Conservation (phyloP, 2,888 invertebrate genomes). For the Pyrrhosoma nymphula region DNA sequence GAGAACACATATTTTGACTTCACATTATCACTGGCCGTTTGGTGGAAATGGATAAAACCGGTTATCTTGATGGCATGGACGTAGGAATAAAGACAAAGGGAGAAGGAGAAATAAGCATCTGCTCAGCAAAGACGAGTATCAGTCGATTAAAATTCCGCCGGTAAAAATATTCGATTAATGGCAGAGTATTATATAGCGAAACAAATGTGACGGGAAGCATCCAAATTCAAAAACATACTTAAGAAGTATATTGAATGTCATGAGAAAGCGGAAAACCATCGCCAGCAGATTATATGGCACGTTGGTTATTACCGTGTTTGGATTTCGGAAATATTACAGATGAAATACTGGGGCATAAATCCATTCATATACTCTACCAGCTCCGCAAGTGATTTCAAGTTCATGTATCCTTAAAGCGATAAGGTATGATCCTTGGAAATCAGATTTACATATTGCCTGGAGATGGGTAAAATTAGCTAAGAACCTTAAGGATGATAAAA, state of each 20-base stretch:
- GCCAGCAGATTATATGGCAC: background rate
- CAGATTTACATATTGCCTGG: conserved; percentile 3
- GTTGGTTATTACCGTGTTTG: conserved; percentile 20
- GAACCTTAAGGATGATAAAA: background rate
- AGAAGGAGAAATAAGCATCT: background rate
- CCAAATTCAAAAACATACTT: background rate
- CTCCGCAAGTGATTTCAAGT: background rate
- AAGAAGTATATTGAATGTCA: background rate
- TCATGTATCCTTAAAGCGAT: background rate
- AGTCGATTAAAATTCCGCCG: conserved; percentile 8
- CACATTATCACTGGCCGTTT: conserved; percentile 32
- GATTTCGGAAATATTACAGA: conserved; percentile 19
- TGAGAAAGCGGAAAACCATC: background rate
- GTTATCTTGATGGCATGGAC: conserved; percentile 30
- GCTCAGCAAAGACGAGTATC: background rate
- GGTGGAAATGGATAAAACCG: conserved; percentile 56
- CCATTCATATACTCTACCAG: background rate
- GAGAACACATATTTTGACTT: conserved; percentile 37
- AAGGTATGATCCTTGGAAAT: background rate
- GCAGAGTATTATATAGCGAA: background rate
- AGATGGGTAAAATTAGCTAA: background rate
- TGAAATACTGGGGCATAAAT: conserved; percentile 28
- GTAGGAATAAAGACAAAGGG: background rate
- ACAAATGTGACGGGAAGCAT: background rate
- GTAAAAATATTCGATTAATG: conserved; percentile 22